These are phyloP conservation scores for Delphinapterus leucas DNA, from an alignment of 2,113 vertebrate genomes.

Conservation along the genomic window DNA sequence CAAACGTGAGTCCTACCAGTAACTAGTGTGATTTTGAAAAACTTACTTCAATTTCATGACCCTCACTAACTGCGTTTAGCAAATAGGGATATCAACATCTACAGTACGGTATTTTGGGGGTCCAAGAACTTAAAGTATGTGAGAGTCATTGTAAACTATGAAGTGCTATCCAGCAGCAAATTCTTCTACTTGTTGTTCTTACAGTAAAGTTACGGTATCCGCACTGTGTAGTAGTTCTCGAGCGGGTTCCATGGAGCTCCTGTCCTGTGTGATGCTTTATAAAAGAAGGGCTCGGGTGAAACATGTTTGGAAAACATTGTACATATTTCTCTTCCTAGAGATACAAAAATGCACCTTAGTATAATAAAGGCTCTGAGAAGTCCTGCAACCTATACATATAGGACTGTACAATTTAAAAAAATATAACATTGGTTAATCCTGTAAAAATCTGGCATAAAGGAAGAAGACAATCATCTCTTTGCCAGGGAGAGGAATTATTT, in stretches of 20 bases:
- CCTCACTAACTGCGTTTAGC: background rate
- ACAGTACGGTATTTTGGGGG: fast-evolving
- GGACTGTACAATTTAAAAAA: background rate
- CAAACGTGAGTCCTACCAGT: background rate
- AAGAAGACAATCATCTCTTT: background rate
- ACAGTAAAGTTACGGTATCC: background rate
- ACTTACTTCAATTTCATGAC: background rate
- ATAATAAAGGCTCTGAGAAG: background rate
- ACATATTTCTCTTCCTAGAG: background rate
- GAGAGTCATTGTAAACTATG: background rate
- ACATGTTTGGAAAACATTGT: background rate
- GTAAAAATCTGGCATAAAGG: background rate
- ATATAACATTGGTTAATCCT: background rate
- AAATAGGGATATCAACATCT: background rate
- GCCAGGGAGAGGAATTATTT: background rate
- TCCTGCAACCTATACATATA: background rate
- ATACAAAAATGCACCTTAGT: background rate
- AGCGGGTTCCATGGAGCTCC: background rate
- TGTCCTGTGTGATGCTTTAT: background rate
- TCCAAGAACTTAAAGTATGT: background rate
- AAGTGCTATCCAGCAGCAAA: background rate
- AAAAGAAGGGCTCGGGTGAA: background rate
- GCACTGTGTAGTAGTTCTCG: background rate
- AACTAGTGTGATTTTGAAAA: background rate
- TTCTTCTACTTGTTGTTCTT: background rate